Evolutionary conservation across 1,140 invertebrate species (phyloP).

Genomic region (Drosophila grimshawi): DNA sequence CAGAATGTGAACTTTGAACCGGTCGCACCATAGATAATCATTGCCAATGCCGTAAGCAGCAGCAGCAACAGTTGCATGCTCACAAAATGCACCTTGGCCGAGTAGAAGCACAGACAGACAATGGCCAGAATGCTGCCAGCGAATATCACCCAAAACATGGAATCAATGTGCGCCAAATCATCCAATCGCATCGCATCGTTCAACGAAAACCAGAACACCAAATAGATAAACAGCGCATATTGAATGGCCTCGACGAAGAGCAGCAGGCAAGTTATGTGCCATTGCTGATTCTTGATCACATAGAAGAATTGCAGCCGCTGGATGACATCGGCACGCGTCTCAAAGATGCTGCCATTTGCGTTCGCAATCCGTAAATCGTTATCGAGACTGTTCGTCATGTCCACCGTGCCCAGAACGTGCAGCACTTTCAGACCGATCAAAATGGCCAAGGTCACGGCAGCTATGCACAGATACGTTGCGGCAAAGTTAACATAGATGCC

Average conservation of each 20-base stretch:
- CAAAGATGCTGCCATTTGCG: constrained; percentile 75
- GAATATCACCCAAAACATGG: constrained; percentile 76
- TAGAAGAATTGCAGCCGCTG: constrained; percentile 80
- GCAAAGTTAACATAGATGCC: constrained; percentile 78
- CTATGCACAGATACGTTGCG: constrained; percentile 67
- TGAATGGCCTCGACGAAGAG: constrained; percentile 76
- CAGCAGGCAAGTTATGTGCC: constrained; percentile 70
- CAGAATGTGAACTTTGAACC: constrained; percentile 64
- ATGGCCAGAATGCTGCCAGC: constrained; percentile 58
- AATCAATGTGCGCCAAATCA: constrained; percentile 53
- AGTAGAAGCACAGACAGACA: constrained; percentile 57
- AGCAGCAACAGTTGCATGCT: constrained; percentile 56
- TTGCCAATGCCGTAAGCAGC: constrained; percentile 61
- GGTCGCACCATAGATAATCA: constrained; percentile 69
- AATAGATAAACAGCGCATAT: constrained; percentile 74
- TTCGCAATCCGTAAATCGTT: constrained; percentile 78
- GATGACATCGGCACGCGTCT: constrained; percentile 66
- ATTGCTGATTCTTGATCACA: constrained; percentile 78
- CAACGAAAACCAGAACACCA: constrained; percentile 75
- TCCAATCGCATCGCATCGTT: constrained; percentile 64
- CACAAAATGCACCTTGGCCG: constrained; percentile 74
- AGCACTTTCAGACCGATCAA: constrained; percentile 74
- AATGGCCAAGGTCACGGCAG: constrained; percentile 57
- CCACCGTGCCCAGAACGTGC: constrained; percentile 67
- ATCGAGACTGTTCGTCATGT: constrained; percentile 72